Evolutionary conservation across 2,888 invertebrate genomes (phyloP), one percentile per base, ranked within the genome.

Genomic region (Periphyllus acericola): DNA sequence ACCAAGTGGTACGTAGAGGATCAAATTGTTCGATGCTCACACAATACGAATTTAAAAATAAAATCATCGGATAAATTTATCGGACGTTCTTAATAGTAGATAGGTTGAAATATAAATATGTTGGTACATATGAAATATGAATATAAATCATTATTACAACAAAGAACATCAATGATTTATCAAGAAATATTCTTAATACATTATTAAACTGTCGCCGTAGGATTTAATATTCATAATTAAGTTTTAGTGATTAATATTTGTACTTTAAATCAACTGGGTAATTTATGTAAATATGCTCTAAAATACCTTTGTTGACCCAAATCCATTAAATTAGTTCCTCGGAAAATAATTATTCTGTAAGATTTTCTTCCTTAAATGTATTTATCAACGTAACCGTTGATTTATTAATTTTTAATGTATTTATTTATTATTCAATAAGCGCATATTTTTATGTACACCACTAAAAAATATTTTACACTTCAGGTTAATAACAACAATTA

Each of bases 201-300:
- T 72, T 52, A 52, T 82, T 72, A 52, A 52, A 71, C 17, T 32
- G n/a, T 82, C 46, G 17, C 32, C 34, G 6, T 11, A 29, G 29
- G 21, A 74, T 83, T 74, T 55, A 74, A 74, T 83, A 83, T 74
- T 74, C 36, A 74, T 74, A 83, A 74, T 82, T 72, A 36, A 72
- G 72, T 36, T 74, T 55, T 55, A 72, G 29, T 74, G 55, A 74
- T 74, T 29, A 60, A 60, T 83, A 66, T 79, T 79, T 79, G n/a
- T 36, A 17, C 17, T 79, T 55, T 5, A 80, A 83, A 36, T 83
- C 55, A 74, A 60, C 74, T 36, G 5, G 60, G 55, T 36, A 83
- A 36, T 83, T 55, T 83, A 83, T 55, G 55, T 83, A 60, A 83
- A 83, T 83, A 36, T 55, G 6, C 55, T 74, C 5, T 19, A 36